A percentile compares a stretch with the other conserved stretches of the same genome.
Conservation (phyloP, 2,113 vertebrate genomes). For the Grus americana region DNA sequence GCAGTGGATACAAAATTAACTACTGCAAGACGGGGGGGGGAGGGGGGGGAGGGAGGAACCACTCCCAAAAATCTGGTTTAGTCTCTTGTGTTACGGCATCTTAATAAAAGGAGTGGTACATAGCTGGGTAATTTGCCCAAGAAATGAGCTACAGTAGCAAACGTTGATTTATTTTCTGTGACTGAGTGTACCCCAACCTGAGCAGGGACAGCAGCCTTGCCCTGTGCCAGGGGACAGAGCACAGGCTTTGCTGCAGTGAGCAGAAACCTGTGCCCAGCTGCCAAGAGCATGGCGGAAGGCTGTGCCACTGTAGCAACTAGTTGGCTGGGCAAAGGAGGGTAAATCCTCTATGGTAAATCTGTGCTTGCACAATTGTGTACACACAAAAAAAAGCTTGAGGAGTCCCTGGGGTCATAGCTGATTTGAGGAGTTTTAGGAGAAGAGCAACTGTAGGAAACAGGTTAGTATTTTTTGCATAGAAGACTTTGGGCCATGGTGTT, state of each 20-base stretch:
- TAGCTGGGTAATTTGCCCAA: not conserved
- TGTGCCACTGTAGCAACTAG: rapidly evolving
- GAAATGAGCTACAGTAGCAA: not conserved
- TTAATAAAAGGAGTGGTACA: not conserved
- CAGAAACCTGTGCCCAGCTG: not conserved
- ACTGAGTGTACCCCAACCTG: rapidly evolving
- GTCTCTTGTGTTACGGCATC: not conserved
- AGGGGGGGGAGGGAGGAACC: rapidly evolving
- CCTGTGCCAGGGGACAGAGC: not conserved
- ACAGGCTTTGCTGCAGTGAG: not conserved
- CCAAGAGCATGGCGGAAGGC: too few species aligned
- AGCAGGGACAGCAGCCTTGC: not conserved
- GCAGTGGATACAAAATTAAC: not conserved
- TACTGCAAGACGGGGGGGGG: not conserved
- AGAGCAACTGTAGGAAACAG: not conserved
- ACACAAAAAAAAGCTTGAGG: not conserved
- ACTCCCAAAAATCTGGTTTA: not conserved
- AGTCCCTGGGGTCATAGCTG: not conserved
- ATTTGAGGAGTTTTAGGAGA: not conserved
- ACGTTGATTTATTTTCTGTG: not conserved
- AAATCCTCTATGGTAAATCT: too few species aligned
- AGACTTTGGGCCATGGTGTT: not conserved
- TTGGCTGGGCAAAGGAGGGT: rapidly evolving
- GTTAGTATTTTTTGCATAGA: not conserved
- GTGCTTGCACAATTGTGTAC: not conserved